Evolutionary conservation across 1,140 invertebrate genomes (phyloP), one percentile per base, ranked within the genome.

Genomic region (Aricia agestis): DNA sequence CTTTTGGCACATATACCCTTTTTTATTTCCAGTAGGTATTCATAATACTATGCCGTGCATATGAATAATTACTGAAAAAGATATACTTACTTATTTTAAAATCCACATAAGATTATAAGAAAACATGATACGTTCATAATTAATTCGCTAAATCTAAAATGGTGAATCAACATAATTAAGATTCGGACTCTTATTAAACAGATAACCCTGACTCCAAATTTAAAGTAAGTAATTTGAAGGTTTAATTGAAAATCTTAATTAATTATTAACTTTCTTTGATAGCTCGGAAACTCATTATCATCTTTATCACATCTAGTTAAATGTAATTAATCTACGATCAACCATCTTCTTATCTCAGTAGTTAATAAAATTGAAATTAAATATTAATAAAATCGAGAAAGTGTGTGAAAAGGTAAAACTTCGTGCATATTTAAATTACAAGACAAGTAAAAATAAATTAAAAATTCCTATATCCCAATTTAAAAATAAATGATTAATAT

Each of bases 211-310:
- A 52, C 45, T 52, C 45, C 7, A 52, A 52, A 52, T 36, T 52
- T 52, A 52, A 52, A 52, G 45, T 52, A 52, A 52, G 45, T 52
- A 52, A 52, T 52, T 15, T 52, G 45, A 52, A 52, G 10, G 45
- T 52, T 52, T 52, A 52, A 52, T 52, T 52, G 45, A 52, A 52
- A 52, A 52, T 15, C 45, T 52, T 52, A 52, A 52, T 52, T 52
- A 52, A 52, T 52, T 52, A 52, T 52, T 52, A 52, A 52, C 45
- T 52, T 52, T 52, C 45, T 52, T 13, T 52, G 45, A 52, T 52
- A 52, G 45, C 45, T 52, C 45, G 11, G 13, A 52, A 52, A 52
- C 45, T 52, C 45, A 52, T 52, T 52, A 52, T 15, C 45, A 52
- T 52, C 45, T 52, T 52, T 52, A 52, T 52, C 45, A 52, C 9